These are phyloP conservation scores for Sphaeridia pumilis DNA, from an alignment of 2,888 invertebrate genomes.

Conservation along the genomic window DNA sequence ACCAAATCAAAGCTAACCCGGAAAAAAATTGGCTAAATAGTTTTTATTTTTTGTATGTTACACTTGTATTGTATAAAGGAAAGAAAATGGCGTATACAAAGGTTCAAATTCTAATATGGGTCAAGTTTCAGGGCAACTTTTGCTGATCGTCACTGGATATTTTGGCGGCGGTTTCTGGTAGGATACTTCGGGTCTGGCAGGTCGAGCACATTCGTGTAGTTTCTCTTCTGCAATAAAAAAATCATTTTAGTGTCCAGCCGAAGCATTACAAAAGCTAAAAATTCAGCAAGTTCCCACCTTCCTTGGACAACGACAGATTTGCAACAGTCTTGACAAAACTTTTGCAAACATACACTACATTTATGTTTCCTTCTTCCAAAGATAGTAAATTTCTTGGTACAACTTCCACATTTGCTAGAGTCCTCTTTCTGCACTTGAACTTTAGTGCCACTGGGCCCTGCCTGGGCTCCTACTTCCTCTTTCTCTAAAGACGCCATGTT, in stretches of 20 bases:
- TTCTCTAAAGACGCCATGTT: slow-evolving; percentile 17
- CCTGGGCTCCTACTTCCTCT: slow-evolving; percentile 16
- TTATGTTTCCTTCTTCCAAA: slow-evolving; percentile 22
- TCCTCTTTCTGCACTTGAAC: slow-evolving; percentile 16
- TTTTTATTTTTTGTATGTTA: no score
- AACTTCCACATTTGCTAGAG: slow-evolving; percentile 19
- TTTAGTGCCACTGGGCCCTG: slow-evolving; percentile 10
- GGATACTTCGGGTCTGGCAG: slow-evolving; percentile 4
- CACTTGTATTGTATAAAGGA: not conserved
- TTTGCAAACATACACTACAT: slow-evolving; percentile 27
- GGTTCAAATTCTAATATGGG: not conserved
- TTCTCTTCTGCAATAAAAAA: not conserved
- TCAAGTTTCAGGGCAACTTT: not conserved
- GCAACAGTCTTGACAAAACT: slow-evolving; percentile 18
- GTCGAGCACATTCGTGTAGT: not conserved
- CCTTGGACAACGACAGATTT: not conserved
- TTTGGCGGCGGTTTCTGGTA: slow-evolving; percentile 6
- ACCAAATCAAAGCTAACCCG: no score
- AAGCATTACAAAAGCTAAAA: no score
- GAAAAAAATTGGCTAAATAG: no score
- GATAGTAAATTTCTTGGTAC: slow-evolving; percentile 22
- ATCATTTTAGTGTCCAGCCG: no score
- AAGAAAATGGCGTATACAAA: no score
- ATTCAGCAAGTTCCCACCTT: not conserved
- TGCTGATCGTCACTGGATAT: not conserved